Base-by-base conservation (phyloP, 2,797 vertebrate species). In the Notoglanidium macrostoma region DNA sequence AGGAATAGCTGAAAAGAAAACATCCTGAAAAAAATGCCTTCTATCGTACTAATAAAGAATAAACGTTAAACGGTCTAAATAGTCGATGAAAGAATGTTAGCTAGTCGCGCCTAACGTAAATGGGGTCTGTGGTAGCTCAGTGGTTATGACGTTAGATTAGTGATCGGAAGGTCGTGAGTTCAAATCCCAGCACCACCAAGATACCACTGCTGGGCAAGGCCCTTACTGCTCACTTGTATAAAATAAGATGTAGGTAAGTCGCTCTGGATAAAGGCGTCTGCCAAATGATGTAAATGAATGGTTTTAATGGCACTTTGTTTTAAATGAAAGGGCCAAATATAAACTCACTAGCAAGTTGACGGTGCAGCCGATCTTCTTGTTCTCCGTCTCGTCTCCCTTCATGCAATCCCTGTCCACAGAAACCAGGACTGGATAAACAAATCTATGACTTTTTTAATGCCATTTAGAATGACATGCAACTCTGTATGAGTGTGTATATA, bases 311-410 rank as follows among this genome's bases (percentile, higher is more conserved):
- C 19, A 12, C 59, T 59, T 26, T 23, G 17, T 40, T 54, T 46
- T 73, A 74, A 6, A 12, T 1, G 2, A n/a, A 76, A n/a, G 14
- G 26, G 26, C 8, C 5, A 17, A 61, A 80, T 44, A 15, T 17
- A 19, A 79, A 61, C 95, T 98, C 91, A 98, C 98, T 96, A 99
- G 97, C 17, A 99, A 95, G 94, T 98, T 99, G 91, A 98, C 98
- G 0, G 98, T 98, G 90, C 98, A 98, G 82, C 98, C 97, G 0
- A 98, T 97, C 92, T 99, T 99, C 96, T 99, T 99, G 93, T 98
- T 99, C 92, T 99, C 98, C 0, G 96, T 95, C 94, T 99, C 98
- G 91, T 99, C 98, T 89, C 98, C 98, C 95, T 99, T 99, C 98
- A 99, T 98, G 90, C 98, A 99, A 91, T 99, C 98, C 94, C 98